Base-by-base conservation (phyloP, 2,888 invertebrate species). In the Polydesmus complanatus region DNA sequence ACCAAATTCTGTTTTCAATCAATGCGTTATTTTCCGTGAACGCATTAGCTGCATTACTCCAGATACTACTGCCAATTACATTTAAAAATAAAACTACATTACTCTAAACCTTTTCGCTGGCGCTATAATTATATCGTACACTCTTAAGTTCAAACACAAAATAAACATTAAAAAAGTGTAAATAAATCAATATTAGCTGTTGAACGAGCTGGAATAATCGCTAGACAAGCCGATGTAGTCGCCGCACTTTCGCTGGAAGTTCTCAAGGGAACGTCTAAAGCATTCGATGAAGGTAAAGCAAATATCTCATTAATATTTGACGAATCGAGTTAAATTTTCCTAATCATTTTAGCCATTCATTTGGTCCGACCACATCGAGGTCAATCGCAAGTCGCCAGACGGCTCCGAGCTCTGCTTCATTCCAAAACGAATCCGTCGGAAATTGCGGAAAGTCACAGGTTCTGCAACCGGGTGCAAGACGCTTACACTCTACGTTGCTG, bases 401-500 rank as follows among this genome's bases (percentile, higher is more conserved):
- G 81, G 59, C 72, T 84, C 26, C 71, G 83, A 49, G 78, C 81
- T 14, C 70, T 83, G 5, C 75, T 83, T 0, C 81, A 82, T 68
- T 82, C 81, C 0, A 79, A 80, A 19, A 77, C 77, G 1, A 78
- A 80, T 71, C 81, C 80, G 3, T 82, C 82, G 14, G 79, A 82
- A 71, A 82, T 84, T 64, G 80, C 82, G 64, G 82, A 81, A 68
- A 81, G 81, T 61, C 83, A 83, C 69, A 73, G 80, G 53, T 79
- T 80, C 68, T 83, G 83, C 70, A 77, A 80, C 68, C 73, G 79
- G 58, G 83, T 83, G 1, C 83, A 83, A 68, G 83, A 83, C 69
- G 82, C 83, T 0, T 84, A 83, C 71, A 82, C 83, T 1, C 70
- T 83, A 3, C 71, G 83, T 27, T 83, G 83, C 68, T 80, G 80